Conservation (phyloP, 1,140 invertebrate genomes). For the Drosophila sp. region DNA sequence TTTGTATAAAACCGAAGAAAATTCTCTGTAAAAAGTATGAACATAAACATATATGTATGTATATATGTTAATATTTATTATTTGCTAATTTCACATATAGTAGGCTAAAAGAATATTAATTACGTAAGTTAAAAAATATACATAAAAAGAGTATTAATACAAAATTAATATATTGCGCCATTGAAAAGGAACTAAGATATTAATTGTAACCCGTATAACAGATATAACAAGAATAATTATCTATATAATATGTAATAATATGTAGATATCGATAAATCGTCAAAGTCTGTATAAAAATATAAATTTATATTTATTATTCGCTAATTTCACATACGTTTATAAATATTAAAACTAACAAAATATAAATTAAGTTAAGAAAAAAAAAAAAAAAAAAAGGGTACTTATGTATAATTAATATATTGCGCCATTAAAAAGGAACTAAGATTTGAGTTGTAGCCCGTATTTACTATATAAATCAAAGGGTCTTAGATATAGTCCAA, state of each 20-base stretch:
- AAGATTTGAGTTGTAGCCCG: conserved; percentile 7
- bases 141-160: conserved; percentile 21
- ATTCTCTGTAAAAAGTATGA: background rate
- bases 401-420: background rate
- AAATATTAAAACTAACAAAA: conserved; percentile 40
- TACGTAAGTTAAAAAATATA: conserved; percentile 40
- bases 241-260: too few relatives aligned
- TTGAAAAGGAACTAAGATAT: conserved; percentile 38
- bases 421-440: conserved; percentile 40
- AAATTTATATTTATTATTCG: conserved; percentile 39
- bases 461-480: background rate
- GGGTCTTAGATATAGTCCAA: conserved; percentile 85
- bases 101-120: conserved; percentile 22
- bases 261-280: background rate
- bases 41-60: too few relatives aligned
- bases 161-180: conserved; percentile 2
- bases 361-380: conserved; percentile 24
- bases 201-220: background rate
- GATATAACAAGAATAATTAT: background rate
- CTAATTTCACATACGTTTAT: conserved; percentile 30
- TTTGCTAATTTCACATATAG: conserved; percentile 24
- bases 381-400: conserved; percentile 44
- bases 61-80: conserved; percentile 36
- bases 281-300: background rate
- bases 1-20: background rate